phyloP scores from a whole-genome alignment of 1,140 invertebrate species.

The Copidosoma floridanum region DNA sequence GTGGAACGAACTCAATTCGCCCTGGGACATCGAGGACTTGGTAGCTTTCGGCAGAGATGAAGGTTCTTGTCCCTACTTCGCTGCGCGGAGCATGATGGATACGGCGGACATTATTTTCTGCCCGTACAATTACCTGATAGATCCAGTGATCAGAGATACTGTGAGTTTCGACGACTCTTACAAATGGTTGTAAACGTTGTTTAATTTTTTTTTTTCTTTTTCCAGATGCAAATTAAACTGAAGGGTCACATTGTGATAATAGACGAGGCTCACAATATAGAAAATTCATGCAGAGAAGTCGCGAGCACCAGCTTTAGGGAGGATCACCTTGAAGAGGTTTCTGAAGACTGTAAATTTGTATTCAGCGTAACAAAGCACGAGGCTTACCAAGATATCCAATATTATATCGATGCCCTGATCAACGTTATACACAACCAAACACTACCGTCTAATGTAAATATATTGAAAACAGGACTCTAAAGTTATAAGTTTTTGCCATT shows the following conservation, averaged over 20 bases:
- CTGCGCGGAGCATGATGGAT: slow-evolving; percentile 60
- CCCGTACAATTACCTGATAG: slow-evolving; percentile 85
- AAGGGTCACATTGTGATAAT: slow-evolving; percentile 70
- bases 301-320: slow-evolving; percentile 63
- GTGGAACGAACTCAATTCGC: too few species aligned
- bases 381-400: too few species aligned
- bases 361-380: slow-evolving; percentile 21
- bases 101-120: slow-evolving; percentile 77
- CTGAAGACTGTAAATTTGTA: slow-evolving; percentile 52
- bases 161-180: slow-evolving; percentile 51
- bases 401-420: too few species aligned
- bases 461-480: too few species aligned
- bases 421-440: too few species aligned
- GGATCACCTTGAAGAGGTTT: slow-evolving; percentile 57
- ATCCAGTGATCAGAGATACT: slow-evolving; percentile 64
- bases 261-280: slow-evolving; percentile 88
- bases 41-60: slow-evolving; percentile 54
- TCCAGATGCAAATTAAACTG: slow-evolving; percentile 67
- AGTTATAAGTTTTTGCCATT: too few species aligned
- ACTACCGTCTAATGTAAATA: too few species aligned
- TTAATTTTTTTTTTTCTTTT: slow-evolving; percentile 10
- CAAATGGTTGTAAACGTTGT: not conserved
- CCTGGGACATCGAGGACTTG: slow-evolving; percentile 72
- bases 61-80: slow-evolving; percentile 74
- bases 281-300: slow-evolving; percentile 73